Base-by-base conservation (phyloP, 1,140 invertebrate species). In the Fopius arisanus region DNA sequence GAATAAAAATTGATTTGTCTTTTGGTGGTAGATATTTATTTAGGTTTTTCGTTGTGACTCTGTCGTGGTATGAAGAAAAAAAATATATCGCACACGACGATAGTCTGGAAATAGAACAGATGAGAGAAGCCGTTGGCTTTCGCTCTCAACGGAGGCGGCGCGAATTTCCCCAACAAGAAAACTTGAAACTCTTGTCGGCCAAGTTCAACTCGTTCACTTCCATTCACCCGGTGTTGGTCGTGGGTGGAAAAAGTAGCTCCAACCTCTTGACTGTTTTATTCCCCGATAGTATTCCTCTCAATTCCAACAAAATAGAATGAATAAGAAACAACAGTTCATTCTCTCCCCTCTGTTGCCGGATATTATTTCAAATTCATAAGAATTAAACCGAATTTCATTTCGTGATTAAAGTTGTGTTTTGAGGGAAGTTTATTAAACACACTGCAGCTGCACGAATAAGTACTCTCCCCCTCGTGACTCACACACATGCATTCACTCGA, bases 161-260 rank as follows among this genome's bases (percentile, higher is more conserved):
- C 76, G 26, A 67, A 43, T 73, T 81, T 70, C 72, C 77, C 81
- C 79, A 83, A 81, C 81, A 83, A 83, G 82, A 85, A 83, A 85
- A 84, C 82, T 83, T 79, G 75, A 65, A 81, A 83, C 54, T 59
- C 78, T 82, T 82, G 76, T 78, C 82, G 86, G 85, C 84, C 85
- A 87, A 87, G 86, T 87, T 86, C 86, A 86, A 85, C 80, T 81
- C 77, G 75, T 73, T 82, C 41, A 68, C 72, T 31, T 69, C 62
- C 33, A 75, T 67, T 48, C 70, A 51, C 67, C 67, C 69, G 66
- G 40, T 68, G 14, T 16, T 19, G 31, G 33, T 26, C 23, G 54
- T 59, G 54, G 54, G 54, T 23, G 54, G 23, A 59, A 59, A 59
- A 59, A 26, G 54, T 59, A 0, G 3, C 6, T 59, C 23, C 23